Base-by-base conservation (phyloP, 2,888 invertebrate genomes). In the Drosophila glabriapex region DNA sequence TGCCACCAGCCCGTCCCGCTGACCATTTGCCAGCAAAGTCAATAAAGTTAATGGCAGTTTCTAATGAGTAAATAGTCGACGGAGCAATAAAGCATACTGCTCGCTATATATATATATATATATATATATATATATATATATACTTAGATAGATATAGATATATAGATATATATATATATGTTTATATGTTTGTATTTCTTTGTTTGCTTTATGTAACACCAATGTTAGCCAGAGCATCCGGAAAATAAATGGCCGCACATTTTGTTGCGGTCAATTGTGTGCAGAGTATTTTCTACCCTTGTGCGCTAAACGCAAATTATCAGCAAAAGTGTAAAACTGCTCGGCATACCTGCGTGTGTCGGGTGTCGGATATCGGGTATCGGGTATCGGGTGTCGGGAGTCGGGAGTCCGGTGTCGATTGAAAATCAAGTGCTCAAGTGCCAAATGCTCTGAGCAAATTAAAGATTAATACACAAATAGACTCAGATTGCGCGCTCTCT, bases 31-130 rank as follows among this genome's bases (percentile, higher is more conserved):
- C 29, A 62, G 53, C 56, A 66, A 69, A 67, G 78, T 78, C 79
- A 82, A 79, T 79, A 79, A 69, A 78, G 60, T 78, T 82, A 78
- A 79, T 79, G 66, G 28, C 75, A 52, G 60, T 68, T 82, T 78
- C 68, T 65, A 77, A 77, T 77, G 82, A 68, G 68, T 68, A 78
- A 81, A 78, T 77, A 68, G 52, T 62, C 52, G 50, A 39, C 28
- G 28, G 19, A 49, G 33, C 39, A 35, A 49, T 49, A 39, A 67
- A 39, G 31, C 52, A 59, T 55, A 53, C 65, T 16, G 39, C 22
- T 63, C 33, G 16, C 50, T 37, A n/a, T 55, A 28, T 25, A 12
- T 33, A 56, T 6, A 19, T 33, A 4, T 37, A 31, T 53, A 12
- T 16, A 16, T 29, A 2, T 25, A 22, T 29, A 33, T 49, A 33